These are phyloP conservation scores for Xanthostigma xanthostigma DNA, from an alignment of 2,888 invertebrate species.

Conservation along the genomic window DNA sequence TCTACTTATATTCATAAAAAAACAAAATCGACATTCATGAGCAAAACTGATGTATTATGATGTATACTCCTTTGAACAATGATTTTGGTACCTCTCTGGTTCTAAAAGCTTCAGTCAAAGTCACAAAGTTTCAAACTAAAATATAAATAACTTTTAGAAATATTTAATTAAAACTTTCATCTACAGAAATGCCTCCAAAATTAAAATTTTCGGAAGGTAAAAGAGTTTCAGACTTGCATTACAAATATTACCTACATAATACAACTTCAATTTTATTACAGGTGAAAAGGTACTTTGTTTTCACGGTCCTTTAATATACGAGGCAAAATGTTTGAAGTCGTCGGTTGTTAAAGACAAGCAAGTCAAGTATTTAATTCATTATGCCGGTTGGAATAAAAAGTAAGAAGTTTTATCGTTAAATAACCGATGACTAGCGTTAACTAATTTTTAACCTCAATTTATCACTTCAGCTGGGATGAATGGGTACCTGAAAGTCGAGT, in stretches of 20 bases:
- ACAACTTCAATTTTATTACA: constrained; percentile 25
- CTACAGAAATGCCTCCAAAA: constrained; percentile 42
- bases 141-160: no score
- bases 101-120: no score
- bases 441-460: constrained; percentile 2
- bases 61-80: no score
- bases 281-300: constrained; percentile 88
- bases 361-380: constrained; percentile 85
- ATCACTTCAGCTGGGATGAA: constrained; percentile 61
- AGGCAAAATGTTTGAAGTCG: constrained; percentile 87
- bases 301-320: constrained; percentile 90
- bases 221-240: constrained; percentile 1
- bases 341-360: constrained; percentile 72
- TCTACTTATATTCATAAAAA: no score
- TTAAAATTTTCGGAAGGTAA: constrained; percentile 61
- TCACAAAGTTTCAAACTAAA: no score
- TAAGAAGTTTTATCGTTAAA: constrained; percentile 29
- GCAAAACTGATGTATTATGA: no score
- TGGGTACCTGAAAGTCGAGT: constrained; percentile 88
- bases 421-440: background rate
- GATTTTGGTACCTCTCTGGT: no score
- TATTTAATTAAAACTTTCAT: background rate
- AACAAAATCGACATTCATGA: no score
- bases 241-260: background rate
- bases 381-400: constrained; percentile 98